A percentile compares a stretch with the other conserved stretches of the same genome.
Conservation (phyloP, 1,140 invertebrate species). For the Bombus haemorrhoidalis region DNA sequence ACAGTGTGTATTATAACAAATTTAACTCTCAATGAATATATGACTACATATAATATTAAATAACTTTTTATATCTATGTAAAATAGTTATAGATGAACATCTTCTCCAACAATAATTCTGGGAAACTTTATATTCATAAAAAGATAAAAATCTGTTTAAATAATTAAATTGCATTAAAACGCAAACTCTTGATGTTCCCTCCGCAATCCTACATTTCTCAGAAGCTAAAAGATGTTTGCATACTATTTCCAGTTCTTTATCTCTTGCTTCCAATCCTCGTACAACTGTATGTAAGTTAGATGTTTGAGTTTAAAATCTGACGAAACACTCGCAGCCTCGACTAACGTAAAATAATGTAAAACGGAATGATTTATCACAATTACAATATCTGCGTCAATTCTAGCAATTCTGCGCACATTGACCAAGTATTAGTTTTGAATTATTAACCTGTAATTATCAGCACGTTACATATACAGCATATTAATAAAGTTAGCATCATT, state of each 20-base stretch:
- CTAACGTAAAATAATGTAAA: background rate
- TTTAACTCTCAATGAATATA: background rate
- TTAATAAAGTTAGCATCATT: background rate
- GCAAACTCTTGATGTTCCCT: background rate
- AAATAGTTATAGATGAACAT: background rate
- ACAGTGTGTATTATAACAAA: background rate
- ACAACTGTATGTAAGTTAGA: background rate
- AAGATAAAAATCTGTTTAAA: too few relatives aligned
- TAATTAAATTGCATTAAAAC: background rate
- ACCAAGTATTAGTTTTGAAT: background rate
- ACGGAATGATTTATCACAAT: slow-evolving; percentile 4
- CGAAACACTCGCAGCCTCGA: background rate
- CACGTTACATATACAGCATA: too few relatives aligned
- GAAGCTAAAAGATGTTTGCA: background rate
- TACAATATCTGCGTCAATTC: background rate
- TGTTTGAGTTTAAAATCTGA: slow-evolving; percentile 2
- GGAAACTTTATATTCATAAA: background rate
- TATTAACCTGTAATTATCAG: too few relatives aligned
- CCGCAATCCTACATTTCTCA: background rate
- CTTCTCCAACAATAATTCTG: background rate
- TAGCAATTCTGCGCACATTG: background rate
- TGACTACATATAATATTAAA: background rate
- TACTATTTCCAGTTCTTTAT: background rate
- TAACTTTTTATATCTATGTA: background rate
- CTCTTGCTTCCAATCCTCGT: background rate